phyloP scores from a whole-genome alignment of 2,888 invertebrate genomes.

The Melanotus villosus region DNA sequence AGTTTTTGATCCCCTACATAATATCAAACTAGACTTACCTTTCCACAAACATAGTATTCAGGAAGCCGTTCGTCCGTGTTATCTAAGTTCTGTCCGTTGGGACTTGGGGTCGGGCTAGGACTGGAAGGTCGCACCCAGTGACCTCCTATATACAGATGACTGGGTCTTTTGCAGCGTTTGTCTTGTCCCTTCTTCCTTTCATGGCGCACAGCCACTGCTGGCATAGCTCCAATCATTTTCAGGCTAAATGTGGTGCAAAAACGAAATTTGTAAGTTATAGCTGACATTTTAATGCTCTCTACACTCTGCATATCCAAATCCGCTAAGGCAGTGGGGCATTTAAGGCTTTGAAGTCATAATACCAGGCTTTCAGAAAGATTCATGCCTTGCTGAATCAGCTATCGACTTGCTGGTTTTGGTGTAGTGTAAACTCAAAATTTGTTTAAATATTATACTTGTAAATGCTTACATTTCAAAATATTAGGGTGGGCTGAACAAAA shows the following conservation, averaged over 20 bases:
- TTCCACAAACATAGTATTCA: constrained; percentile 81
- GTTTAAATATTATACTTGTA: too few species aligned
- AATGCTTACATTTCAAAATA: too few species aligned
- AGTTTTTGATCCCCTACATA: too few species aligned
- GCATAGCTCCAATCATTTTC: constrained; percentile 89
- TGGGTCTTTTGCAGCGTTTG: constrained; percentile 75
- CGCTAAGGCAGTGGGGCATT: too few species aligned
- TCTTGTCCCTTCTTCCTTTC: constrained; percentile 81
- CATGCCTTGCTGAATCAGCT: too few species aligned
- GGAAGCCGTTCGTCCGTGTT: constrained; percentile 73
- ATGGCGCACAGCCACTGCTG: constrained; percentile 88
- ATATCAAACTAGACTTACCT: constrained; percentile 68
- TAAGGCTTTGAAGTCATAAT: too few species aligned
- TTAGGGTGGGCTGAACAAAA: too few species aligned
- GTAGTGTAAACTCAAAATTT: too few species aligned
- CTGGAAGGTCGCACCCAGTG: constrained; percentile 75
- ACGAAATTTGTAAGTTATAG: constrained; percentile 31
- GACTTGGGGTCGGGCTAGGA: constrained; percentile 77
- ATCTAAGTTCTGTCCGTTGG: constrained; percentile 68
- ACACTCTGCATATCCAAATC: constrained; percentile 3
- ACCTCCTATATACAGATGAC: constrained; percentile 78
- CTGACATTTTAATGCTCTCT: not conserved
- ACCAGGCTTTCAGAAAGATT: too few species aligned
- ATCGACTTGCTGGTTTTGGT: too few species aligned
- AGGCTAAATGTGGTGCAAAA: constrained; percentile 28